Evolutionary conservation across 1,140 invertebrate genomes (phyloP), one percentile per base, ranked within the genome.

Genomic region (Heliconius himera): DNA sequence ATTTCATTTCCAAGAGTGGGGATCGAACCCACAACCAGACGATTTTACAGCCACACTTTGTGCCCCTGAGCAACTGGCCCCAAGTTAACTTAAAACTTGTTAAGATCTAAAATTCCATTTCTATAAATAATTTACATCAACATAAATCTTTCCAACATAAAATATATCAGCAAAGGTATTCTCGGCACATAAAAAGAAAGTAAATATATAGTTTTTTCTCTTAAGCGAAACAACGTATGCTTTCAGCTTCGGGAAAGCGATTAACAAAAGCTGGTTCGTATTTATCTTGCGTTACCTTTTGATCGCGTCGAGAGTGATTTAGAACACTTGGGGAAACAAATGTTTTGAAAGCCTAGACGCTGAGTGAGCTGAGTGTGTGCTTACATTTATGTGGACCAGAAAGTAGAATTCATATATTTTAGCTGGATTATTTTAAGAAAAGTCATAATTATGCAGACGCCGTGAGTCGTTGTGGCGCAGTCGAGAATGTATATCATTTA

Each of bases 251-350:
- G 54, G 2, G 18, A 70, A 70, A 70, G 70, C 70, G 6, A 70
- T 70, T 70, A 36, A 70, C 70, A 70, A 70, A 36, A 70, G 70
- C 70, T 36, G 22, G 33, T 13, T 70, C 26, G 33, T 70, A 70
- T 70, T 70, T 70, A 70, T 70, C 70, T 70, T 36, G 13, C 29
- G 18, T 36, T 36, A 16, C 26, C 70, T 70, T 70, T 70, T 70
- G 70, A 70, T 70, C 33, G 70, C 70, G 70, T 73, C 72, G 9
- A 73, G 38, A 73, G 72, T 49, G 72, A 46, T 73, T 73, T 73
- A 73, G 22, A 73, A 49, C 72, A 73, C 72, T 22, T 5, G n/a
- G 36, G n/a, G 20, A 73, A 73, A 38, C 38, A 73, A 73, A 73
- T 73, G 72, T 41, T 41, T 33, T 73, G n/a, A 73, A 73, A 73